Conservation (phyloP, 1,140 invertebrate species). For the Pseudomyrmex dendroicus region DNA sequence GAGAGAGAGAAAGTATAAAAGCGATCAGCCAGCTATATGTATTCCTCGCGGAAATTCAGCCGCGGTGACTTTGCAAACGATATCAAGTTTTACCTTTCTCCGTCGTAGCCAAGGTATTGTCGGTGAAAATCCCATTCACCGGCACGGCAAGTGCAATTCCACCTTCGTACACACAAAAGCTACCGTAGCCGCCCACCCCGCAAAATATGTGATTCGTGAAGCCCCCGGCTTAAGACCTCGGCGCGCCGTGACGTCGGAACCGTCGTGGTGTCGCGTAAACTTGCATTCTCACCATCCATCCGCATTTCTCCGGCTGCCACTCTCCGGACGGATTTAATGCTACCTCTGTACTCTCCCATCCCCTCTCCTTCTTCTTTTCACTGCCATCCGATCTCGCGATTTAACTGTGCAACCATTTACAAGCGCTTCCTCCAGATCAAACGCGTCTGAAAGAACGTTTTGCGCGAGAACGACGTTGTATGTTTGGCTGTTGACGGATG, state of each 20-base stretch:
- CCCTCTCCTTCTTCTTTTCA: no score
- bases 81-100: slow-evolving; percentile 43
- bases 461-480: slow-evolving; percentile 10
- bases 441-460: neutral
- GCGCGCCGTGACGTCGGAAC: slow-evolving; percentile 15
- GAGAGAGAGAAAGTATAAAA: neutral
- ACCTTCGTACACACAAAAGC: slow-evolving; percentile 38
- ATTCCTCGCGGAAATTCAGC: slow-evolving; percentile 49
- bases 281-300: slow-evolving; percentile 52
- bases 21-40: slow-evolving; percentile 19
- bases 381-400: neutral
- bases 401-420: neutral
- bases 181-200: slow-evolving; percentile 5
- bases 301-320: slow-evolving; percentile 21
- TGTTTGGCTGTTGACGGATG: slow-evolving; percentile 19
- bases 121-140: slow-evolving; percentile 56
- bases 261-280: slow-evolving; percentile 43
- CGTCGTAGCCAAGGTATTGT: slow-evolving; percentile 41
- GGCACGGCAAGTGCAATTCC: slow-evolving; percentile 40
- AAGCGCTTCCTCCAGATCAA: neutral
- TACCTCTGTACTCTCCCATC: neutral
- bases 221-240: slow-evolving; percentile 42
- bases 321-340: slow-evolving; percentile 23
- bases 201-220: slow-evolving; percentile 57
- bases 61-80: slow-evolving; percentile 45